Conservation (phyloP, 2,113 vertebrate genomes). For the Cavia aperea region DNA sequence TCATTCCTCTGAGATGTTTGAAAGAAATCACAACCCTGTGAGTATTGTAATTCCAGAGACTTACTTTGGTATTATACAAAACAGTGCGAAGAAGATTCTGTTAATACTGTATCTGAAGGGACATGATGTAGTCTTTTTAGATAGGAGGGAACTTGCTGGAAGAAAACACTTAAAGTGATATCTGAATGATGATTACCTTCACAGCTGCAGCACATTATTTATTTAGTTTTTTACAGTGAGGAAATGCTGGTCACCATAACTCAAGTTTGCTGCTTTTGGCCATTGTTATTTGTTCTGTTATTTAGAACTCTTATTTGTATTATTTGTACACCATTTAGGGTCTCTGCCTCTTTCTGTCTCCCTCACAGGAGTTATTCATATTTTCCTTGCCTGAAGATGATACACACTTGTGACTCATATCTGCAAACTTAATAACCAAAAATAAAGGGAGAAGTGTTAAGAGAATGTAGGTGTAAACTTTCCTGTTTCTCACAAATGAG, state of each 20-base stretch:
- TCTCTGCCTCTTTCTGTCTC: not conserved
- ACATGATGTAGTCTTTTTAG: not conserved
- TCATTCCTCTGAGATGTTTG: not conserved
- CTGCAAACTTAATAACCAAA: constrained; percentile 52
- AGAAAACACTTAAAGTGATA: not conserved
- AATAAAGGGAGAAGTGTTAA: constrained; percentile 44
- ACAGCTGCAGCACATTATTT: not conserved
- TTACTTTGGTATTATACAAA: not conserved
- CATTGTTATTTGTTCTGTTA: not conserved
- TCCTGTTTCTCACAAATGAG: constrained; percentile 50
- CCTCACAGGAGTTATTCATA: not conserved
- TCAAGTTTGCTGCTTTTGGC: not conserved
- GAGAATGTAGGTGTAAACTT: not conserved
- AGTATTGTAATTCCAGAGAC: not conserved
- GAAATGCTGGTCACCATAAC: not conserved
- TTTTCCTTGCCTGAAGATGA: not conserved
- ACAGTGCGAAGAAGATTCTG: not conserved
- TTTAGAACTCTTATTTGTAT: not conserved
- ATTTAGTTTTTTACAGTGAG: not conserved
- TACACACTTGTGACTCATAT: constrained; percentile 29
- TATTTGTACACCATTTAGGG: not conserved
- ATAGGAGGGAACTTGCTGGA: not conserved
- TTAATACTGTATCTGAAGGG: not conserved
- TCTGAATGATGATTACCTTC: not conserved
- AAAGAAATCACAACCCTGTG: not conserved